These are phyloP conservation scores for Myopa tessellatipennis DNA, from an alignment of 2,888 invertebrate genomes.

Conservation along the genomic window DNA sequence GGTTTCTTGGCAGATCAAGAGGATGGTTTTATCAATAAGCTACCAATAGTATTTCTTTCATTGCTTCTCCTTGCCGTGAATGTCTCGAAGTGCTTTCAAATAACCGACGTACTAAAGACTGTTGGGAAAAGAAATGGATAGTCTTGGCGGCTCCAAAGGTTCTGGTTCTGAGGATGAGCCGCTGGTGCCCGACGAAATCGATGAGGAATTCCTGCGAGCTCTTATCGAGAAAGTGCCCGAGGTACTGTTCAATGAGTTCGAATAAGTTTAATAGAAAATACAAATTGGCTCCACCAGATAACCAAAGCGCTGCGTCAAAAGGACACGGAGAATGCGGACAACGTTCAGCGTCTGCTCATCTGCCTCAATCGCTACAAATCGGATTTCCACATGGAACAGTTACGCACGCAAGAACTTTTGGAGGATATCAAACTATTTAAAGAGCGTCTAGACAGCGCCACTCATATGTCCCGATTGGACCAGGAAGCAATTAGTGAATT, in stretches of 20 bases:
- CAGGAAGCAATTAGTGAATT: constrained; percentile 63
- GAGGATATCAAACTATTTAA: constrained; percentile 56
- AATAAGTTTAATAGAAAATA: not conserved
- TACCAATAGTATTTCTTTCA: no score
- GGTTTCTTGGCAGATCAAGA: not conserved
- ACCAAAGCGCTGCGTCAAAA: constrained; percentile 63
- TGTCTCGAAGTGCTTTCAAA: no score
- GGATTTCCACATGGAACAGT: constrained; percentile 57
- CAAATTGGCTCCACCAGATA: constrained; percentile 50
- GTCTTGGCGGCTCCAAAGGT: constrained; percentile 57
- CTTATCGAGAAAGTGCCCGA: constrained; percentile 60
- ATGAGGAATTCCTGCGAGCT: constrained; percentile 63
- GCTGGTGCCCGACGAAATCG: constrained; percentile 64
- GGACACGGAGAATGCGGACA: constrained; percentile 63
- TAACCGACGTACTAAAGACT: no score
- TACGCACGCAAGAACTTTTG: constrained; percentile 56
- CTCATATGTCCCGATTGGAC: constrained; percentile 59
- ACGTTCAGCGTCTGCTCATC: constrained; percentile 64
- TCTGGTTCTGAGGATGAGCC: constrained; percentile 67
- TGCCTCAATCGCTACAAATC: constrained; percentile 61
- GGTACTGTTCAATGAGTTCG: constrained; percentile 47
- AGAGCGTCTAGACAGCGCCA: constrained; percentile 55
- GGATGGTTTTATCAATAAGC: constrained; percentile 26
- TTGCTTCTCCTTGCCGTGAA: no score
- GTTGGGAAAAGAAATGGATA: constrained; percentile 38